phyloP scores from a whole-genome alignment of 1,140 invertebrate species.

The Drosophila virilis region DNA sequence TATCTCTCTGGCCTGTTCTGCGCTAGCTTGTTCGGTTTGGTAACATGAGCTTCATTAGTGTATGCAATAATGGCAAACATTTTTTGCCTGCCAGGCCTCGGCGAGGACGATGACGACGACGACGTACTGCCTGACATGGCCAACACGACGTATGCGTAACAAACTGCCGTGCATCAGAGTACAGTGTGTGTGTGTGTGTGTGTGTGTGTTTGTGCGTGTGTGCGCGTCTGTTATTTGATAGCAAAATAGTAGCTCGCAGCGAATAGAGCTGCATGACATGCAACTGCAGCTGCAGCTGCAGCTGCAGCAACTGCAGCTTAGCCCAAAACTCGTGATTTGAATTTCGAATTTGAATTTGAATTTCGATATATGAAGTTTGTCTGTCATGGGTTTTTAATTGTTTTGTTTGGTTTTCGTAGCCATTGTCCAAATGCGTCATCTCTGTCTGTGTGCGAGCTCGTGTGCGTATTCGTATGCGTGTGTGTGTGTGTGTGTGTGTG shows the following conservation, averaged over 20 bases:
- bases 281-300: constrained; percentile 29
- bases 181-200: constrained; percentile 6
- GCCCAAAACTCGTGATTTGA: constrained; percentile 68
- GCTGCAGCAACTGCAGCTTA: constrained; percentile 18
- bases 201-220: constrained; percentile 8
- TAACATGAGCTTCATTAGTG: constrained; percentile 83
- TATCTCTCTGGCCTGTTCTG: constrained; percentile 1
- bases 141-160: constrained; percentile 66
- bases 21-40: constrained; percentile 25
- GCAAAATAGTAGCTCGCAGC: constrained; percentile 58
- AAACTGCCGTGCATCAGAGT: constrained; percentile 29
- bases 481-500: constrained; percentile 14
- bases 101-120: constrained; percentile 40
- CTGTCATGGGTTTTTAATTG: constrained; percentile 74
- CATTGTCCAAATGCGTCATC: constrained; percentile 35
- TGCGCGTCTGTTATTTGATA: constrained; percentile 66
- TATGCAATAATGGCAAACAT: constrained; percentile 83
- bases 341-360: constrained; percentile 69
- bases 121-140: constrained; percentile 47
- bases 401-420: constrained; percentile 67
- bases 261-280: constrained; percentile 30
- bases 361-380: constrained; percentile 43
- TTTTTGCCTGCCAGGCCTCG: constrained; percentile 77
- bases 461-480: constrained; percentile 5
- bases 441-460: not conserved